These are phyloP conservation scores for Protosalanx chinensis DNA, from an alignment of 2,797 vertebrate genomes.

Conservation along the genomic window DNA sequence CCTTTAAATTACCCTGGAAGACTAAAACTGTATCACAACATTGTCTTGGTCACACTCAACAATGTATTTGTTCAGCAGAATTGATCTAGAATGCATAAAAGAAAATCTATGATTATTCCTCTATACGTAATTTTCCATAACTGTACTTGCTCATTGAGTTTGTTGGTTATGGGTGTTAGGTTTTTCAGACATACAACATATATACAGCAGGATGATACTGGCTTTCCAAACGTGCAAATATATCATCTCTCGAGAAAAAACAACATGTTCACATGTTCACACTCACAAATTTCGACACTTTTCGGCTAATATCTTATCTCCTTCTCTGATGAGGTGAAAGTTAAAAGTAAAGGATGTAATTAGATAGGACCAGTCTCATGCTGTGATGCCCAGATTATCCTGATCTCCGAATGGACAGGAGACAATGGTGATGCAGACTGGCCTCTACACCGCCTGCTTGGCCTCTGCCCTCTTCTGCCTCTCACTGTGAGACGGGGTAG, in stretches of 20 bases:
- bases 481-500: constrained; percentile 37
- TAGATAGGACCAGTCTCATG: constrained; percentile 59
- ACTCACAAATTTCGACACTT: constrained; percentile 22
- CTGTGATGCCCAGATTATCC: constrained; percentile 61
- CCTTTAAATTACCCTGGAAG: constrained; percentile 25
- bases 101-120: not conserved
- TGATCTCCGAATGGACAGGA: constrained; percentile 62
- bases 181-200: too few species aligned
- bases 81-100: constrained; percentile 24
- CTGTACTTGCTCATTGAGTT: too few species aligned
- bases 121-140: too few species aligned
- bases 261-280: not conserved
- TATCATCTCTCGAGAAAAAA: not conserved
- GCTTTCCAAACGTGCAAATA: not conserved
- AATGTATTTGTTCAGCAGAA: constrained; percentile 54
- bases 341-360: constrained; percentile 64
- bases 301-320: constrained; percentile 30
- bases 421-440: constrained; percentile 60
- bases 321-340: constrained; percentile 49
- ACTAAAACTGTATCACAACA: constrained; percentile 52
- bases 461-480: constrained; percentile 50
- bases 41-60: constrained; percentile 43
- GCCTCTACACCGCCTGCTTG: constrained; percentile 56
- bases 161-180: too few species aligned
- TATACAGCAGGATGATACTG: too few species aligned